phyloP scores from a whole-genome alignment of 2,113 vertebrate genomes.

The Sebastes fasciatus region DNA sequence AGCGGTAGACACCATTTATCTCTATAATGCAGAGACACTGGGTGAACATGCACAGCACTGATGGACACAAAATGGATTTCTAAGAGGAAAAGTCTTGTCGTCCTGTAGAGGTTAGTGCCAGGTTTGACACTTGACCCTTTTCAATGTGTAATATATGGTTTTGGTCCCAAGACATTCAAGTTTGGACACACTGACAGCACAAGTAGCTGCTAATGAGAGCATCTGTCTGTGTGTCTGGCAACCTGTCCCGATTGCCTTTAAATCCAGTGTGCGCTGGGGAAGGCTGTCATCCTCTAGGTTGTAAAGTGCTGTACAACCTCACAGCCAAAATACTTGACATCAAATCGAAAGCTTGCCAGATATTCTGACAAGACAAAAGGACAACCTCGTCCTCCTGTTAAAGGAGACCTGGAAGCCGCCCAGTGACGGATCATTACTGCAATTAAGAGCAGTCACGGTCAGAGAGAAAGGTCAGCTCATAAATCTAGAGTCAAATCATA shows the following conservation, averaged over 20 bases:
- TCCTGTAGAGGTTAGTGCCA: neutral
- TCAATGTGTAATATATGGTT: neutral
- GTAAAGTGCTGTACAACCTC: slow-evolving; percentile 1
- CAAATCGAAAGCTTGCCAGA: slow-evolving; percentile 38
- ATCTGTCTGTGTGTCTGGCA: slow-evolving; percentile 19
- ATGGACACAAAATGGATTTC: neutral
- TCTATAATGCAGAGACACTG: neutral
- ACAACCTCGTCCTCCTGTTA: slow-evolving; percentile 11
- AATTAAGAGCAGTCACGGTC: slow-evolving; percentile 24
- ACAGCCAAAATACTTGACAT: slow-evolving; percentile 24
- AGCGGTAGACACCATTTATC: neutral
- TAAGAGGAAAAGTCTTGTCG: neutral
- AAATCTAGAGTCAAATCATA: neutral
- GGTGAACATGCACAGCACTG: neutral
- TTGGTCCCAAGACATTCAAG: slow-evolving; percentile 5
- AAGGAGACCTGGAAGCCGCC: slow-evolving; percentile 28
- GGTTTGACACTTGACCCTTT: neutral
- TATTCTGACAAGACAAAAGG: slow-evolving; percentile 20
- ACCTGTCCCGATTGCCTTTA: slow-evolving; percentile 18
- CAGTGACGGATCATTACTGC: slow-evolving; percentile 23
- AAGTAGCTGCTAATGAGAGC: slow-evolving; percentile 24
- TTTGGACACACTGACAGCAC: slow-evolving; percentile 4
- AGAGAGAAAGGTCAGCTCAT: slow-evolving; percentile 8
- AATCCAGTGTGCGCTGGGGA: slow-evolving; percentile 14
- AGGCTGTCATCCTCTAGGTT: slow-evolving; percentile 16